phyloP scores from a whole-genome alignment of 2,113 vertebrate species.

The Conger conger region DNA sequence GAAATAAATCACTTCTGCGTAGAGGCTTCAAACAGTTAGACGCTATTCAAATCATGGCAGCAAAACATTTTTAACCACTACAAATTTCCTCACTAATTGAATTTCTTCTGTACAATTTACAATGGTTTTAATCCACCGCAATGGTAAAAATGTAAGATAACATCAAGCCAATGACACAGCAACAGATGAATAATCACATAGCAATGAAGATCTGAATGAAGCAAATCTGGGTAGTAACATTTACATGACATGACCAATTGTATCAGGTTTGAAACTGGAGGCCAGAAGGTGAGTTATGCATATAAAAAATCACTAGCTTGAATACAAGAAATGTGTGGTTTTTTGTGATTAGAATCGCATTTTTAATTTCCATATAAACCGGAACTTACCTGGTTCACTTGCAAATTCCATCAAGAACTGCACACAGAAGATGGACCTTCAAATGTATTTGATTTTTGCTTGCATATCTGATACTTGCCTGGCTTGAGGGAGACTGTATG shows the following conservation, averaged over 20 bases:
- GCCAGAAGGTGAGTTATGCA: neutral
- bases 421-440: neutral
- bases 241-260: neutral
- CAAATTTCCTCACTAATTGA: too few species aligned
- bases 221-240: too few species aligned
- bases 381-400: neutral
- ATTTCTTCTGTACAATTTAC: too few species aligned
- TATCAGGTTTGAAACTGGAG: neutral
- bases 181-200: neutral
- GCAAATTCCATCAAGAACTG: neutral
- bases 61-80: too few species aligned
- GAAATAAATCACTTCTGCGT: too few species aligned
- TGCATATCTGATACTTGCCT: neutral
- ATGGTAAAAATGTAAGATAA: neutral
- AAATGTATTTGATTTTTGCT: neutral
- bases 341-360: neutral
- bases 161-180: neutral
- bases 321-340: neutral
- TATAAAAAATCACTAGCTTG: neutral
- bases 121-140: neutral
- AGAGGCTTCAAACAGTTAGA: too few species aligned
- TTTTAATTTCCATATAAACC: neutral
- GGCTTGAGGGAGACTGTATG: neutral
- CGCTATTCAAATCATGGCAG: too few species aligned
- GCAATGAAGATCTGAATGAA: too few species aligned